These are phyloP conservation scores for Hycleus cichorii DNA, from an alignment of 1,140 invertebrate species.

Conservation along the genomic window DNA sequence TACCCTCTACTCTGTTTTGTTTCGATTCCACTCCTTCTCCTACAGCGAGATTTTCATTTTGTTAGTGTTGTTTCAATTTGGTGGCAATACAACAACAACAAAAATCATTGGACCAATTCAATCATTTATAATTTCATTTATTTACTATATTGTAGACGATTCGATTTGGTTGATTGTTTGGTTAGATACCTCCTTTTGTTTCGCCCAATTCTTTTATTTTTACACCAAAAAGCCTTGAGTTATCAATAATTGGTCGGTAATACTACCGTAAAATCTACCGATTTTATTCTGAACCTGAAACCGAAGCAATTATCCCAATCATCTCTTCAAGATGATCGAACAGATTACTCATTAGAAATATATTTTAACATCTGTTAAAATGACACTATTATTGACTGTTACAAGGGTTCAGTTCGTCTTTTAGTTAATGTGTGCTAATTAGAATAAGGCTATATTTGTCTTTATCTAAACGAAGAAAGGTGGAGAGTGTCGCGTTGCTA, in stretches of 20 bases:
- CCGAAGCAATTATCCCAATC: slow-evolving; percentile 20
- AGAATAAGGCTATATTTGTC: too few relatives aligned
- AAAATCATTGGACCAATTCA: neutral
- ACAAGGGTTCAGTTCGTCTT: too few relatives aligned
- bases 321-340: neutral
- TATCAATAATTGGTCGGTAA: slow-evolving; percentile 28
- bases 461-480: slow-evolving; percentile 10
- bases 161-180: slow-evolving; percentile 15
- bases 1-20: too few relatives aligned
- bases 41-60: slow-evolving; percentile 7
- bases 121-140: too few relatives aligned
- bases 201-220: slow-evolving; percentile 29
- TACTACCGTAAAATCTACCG: too few relatives aligned
- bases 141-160: neutral
- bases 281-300: slow-evolving; percentile 14
- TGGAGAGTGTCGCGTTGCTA: slow-evolving; percentile 11
- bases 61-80: slow-evolving; percentile 34
- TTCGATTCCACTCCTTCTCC: too few relatives aligned
- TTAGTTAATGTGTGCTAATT: too few relatives aligned
- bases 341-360: too few relatives aligned
- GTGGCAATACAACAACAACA: neutral
- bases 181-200: slow-evolving; percentile 26
- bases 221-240: slow-evolving; percentile 28
- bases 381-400: too few relatives aligned
- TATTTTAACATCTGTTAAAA: too few relatives aligned